Base-by-base conservation (phyloP, 2,797 vertebrate species). In the Hydrophis major region DNA sequence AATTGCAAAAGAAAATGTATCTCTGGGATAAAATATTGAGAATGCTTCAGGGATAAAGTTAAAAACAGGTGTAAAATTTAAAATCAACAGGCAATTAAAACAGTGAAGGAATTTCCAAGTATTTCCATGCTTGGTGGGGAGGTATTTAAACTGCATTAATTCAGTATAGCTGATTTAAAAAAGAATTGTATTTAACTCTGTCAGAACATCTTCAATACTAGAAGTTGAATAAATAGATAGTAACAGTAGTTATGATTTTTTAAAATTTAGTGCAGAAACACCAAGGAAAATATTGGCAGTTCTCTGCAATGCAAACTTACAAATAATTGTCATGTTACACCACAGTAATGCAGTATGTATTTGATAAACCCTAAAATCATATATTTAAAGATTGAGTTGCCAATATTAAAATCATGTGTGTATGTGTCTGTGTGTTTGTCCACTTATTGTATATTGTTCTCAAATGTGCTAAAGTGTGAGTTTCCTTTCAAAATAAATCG, bases 1-100 rank as follows among this genome's bases (percentile, higher is more conserved):
- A 61, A 94, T 91, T 83, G 95, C 90, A 96, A 97, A 97, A 95
- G 90, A 96, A 97, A 96, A 93, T 95, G 91, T 60, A 93, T 96
- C 93, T 93, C 93, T 95, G 96, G 94, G 11, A 37, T 90, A 66
- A 95, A 94, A 95, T 90, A 27, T 95, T 97, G 95, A 93, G 89
- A 90, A 89, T 53, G 92, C 96, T 95, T 95, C 69, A 42, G 37
- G 20, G 42, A 78, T 42, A 78, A 78, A 78, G 14, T 74, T 69
- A 47, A n/a, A 53, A n/a, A 25, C 63, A 69, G 69, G 11, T 61
- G 3, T 66, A n/a, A 56, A 74, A 5, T 42, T 14, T 32, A 92
- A 89, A 89, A 69, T 63, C 47, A 32, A 61, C 89, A 86, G 86
- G 69, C 90, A 93, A 90, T 94, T 86, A 20, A 60, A 83, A 94